A percentile compares a stretch with the other conserved stretches of the same genome.
Evolutionary conservation across 2,888 invertebrate species (phyloP).

Genomic region (Tridacna gigas): DNA sequence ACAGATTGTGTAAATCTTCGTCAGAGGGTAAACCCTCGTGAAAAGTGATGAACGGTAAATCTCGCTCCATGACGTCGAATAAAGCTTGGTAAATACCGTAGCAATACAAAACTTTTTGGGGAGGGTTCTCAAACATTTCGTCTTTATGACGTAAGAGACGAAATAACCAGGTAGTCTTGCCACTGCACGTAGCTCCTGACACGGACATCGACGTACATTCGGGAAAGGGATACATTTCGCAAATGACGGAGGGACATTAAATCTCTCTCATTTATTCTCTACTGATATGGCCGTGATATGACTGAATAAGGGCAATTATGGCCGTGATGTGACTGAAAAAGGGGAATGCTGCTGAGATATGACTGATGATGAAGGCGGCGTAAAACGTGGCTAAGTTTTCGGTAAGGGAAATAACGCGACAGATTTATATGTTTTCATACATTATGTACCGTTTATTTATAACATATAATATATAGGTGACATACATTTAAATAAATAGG

Average conservation of each 20-base stretch:
- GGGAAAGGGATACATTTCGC: constrained; percentile 33
- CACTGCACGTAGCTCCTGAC: constrained; percentile 48
- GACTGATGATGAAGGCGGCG: too few species aligned
- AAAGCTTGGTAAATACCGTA: constrained; percentile 59
- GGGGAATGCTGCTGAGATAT: too few species aligned
- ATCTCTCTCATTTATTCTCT: not conserved
- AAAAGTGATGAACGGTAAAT: constrained; percentile 47
- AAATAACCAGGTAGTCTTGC: constrained; percentile 32
- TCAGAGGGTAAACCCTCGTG: constrained; percentile 48
- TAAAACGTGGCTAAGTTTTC: too few species aligned
- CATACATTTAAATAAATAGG: too few species aligned
- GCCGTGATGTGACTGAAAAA: too few species aligned
- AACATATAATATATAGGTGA: constrained; percentile 5
- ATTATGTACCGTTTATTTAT: too few species aligned
- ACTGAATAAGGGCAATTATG: not conserved
- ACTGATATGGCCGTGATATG: not conserved
- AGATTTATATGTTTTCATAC: too few species aligned
- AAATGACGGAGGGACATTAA: not conserved
- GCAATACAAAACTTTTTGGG: constrained; percentile 56
- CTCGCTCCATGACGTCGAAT: constrained; percentile 47
- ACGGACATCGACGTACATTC: constrained; percentile 54
- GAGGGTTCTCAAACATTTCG: constrained; percentile 46
- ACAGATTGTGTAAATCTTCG: constrained; percentile 26
- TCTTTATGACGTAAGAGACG: constrained; percentile 37
- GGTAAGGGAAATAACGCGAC: too few species aligned